Base-by-base conservation (phyloP, 1,140 invertebrate genomes). In the Grapholita molesta region DNA sequence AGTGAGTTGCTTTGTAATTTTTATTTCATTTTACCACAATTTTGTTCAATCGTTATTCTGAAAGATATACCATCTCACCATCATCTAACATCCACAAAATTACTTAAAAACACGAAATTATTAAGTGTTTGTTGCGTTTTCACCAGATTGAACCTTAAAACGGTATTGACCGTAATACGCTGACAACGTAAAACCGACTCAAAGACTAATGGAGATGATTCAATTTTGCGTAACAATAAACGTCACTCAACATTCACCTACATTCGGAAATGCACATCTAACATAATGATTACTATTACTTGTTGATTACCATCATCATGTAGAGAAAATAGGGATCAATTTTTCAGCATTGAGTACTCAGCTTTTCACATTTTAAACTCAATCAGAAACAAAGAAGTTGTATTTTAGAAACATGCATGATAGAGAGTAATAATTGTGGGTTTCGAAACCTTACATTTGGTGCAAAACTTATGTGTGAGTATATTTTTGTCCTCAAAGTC, bases 1-100 rank as follows among this genome's bases (percentile, higher is more conserved):
- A 99, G 99, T 99, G 94, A 96, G 97, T 96, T 78, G 84, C 85
- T 87, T 86, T 32, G 87, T 87, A 76, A 82, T 80, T 79, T 24
- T 83, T 71, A 55, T 75, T 77, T 76, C 72, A 65, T 66, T 71
- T 73, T 73, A 65, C 66, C 38, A 69, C 73, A 74, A 64, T 72
- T 68, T 21, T 24, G 72, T 66, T 9, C 28, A 67, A 7, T 48
- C n/a, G 9, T 35, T 35, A 35, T 35, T 35, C 33, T 12, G 11
- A 38, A n/a, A n/a, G 12, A 38, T 38, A n/a, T 38, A 38, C 35
- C 42, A n/a, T 1, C 18, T 1, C 6, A 2, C 21, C 7, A 15
- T 48, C 7, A 21, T 21, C 7, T 21, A 21, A 21, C 8, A 48
- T 48, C 42, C 42, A 21, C 18, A 21, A 15, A 5, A 48, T 4